A percentile compares a stretch with the other conserved stretches of the same genome.
phyloP scores from a whole-genome alignment of 2,113 vertebrate species.

The Todiramphus chloris region DNA sequence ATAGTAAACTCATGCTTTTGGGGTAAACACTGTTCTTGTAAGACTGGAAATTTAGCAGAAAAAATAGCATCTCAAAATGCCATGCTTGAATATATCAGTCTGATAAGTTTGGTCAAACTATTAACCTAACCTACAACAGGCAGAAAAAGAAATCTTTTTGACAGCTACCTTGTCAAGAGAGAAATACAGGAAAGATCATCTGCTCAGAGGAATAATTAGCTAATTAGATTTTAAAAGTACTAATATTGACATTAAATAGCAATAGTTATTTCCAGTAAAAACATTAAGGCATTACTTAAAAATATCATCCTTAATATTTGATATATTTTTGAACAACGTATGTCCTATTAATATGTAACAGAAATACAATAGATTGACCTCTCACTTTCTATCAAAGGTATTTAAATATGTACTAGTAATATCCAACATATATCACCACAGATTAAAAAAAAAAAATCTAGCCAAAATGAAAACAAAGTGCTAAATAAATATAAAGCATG shows the following conservation, averaged over 20 bases:
- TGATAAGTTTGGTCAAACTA: slow-evolving; percentile 38
- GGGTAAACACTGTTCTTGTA: neutral
- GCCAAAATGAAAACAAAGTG: neutral
- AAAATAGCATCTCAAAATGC: slow-evolving; percentile 12
- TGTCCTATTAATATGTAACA: neutral
- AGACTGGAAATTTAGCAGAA: slow-evolving; percentile 36
- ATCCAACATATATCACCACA: neutral
- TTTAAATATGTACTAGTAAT: neutral
- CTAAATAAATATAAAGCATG: neutral
- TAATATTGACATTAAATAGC: neutral
- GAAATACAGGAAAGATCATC: neutral
- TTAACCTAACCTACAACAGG: neutral
- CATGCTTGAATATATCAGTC: neutral
- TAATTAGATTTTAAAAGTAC: neutral
- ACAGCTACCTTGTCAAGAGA: neutral
- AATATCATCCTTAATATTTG: neutral
- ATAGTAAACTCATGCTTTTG: neutral
- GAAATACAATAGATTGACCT: neutral
- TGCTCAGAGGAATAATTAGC: neutral
- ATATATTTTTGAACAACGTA: neutral
- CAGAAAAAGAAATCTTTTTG: neutral
- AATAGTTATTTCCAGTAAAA: neutral
- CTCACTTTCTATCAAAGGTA: neutral
- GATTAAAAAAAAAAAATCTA: neutral
- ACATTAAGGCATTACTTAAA: neutral